Evolutionary conservation across 2,113 vertebrate genomes (phyloP), one percentile per base, ranked within the genome.

Genomic region (Dendropsophus ebraccatus): DNA sequence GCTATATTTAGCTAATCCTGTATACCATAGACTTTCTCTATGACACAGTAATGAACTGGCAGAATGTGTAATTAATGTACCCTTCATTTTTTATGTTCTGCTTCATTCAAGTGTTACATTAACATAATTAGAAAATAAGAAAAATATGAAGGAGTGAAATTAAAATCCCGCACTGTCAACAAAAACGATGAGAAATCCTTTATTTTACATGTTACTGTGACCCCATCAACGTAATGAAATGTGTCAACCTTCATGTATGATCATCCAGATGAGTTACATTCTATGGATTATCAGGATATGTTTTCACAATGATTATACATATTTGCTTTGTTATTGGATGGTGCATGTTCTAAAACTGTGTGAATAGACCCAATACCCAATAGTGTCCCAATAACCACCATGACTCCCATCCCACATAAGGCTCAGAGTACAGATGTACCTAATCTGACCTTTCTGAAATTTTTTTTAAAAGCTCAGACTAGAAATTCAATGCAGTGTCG

Each of bases 81-180:
- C 35, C 21, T 56, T 54, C 30, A 56, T 56, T 83, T 83, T 72
- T 83, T 30, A 28, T 72, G 65, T 72, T 73, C 49, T 56, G 30
- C 30, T 73, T 83, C 65, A 72, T 73, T 73, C 49, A 82, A 70
- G 65, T 82, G 45, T 82, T 72, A 70, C 65, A 72, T 82, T 52
- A 35, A 70, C 60, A 82, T 82, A 82, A 35, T 72, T 70, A 70
- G 45, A 70, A 69, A 70, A 45, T 69, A 82, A 69, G 45, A 82
- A 82, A 49, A 70, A 82, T 50, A 69, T 19, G 17, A 35, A 69
- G 65, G 16, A 37, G 17, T 21, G 17, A 69, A 69, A 69, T 69
- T 69, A 69, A 70, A 82, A 69, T 69, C 28, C 25, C 69, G 79
- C 79, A 23, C 78, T 45, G 56, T 47, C 79, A 81, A 52, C 81